Conservation (phyloP, 53 echinoderm and acorn worm species). For the Zoroaster sp. region DNA sequence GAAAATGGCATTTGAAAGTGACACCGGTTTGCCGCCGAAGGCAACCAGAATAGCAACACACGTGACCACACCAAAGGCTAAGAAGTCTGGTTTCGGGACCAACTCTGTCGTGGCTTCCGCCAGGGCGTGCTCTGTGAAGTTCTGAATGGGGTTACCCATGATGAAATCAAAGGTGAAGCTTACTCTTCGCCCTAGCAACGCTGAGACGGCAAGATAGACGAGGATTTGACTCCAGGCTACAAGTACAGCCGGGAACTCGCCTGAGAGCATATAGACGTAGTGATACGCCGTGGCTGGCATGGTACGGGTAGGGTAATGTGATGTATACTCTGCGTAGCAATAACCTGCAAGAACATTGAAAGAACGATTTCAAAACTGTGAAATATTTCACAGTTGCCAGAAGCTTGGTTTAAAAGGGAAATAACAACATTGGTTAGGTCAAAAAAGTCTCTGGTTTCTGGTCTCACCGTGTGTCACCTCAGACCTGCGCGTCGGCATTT, state of each 20-base stretch:
- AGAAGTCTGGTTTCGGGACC: slow-evolving; percentile 29
- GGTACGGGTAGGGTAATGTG: slow-evolving; percentile 43
- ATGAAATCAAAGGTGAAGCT: slow-evolving; percentile 54
- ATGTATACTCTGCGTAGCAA: slow-evolving; percentile 62
- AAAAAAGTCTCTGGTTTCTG: too few relatives aligned
- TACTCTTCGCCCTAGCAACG: slow-evolving; percentile 34
- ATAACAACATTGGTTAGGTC: not conserved
- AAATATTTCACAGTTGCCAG: too few relatives aligned
- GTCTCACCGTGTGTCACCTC: too few relatives aligned
- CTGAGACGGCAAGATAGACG: slow-evolving; percentile 27
- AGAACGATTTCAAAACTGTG: too few relatives aligned
- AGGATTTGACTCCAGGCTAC: slow-evolving; percentile 58
- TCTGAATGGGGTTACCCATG: slow-evolving; percentile 25
- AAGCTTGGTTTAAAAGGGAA: too few relatives aligned
- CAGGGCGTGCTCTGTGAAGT: not conserved
- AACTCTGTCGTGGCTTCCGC: not conserved
- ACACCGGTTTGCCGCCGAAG: slow-evolving; percentile 49
- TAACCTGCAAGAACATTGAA: slow-evolving; percentile 7
- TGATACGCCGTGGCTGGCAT: slow-evolving; percentile 41
- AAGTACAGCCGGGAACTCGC: slow-evolving; percentile 53
- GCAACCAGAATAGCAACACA: slow-evolving; percentile 14
- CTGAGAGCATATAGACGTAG: slow-evolving; percentile 58
- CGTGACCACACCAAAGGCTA: slow-evolving; percentile 31
- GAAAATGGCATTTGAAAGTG: slow-evolving; percentile 33
- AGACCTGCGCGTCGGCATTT: too few relatives aligned